A percentile compares a stretch with the other conserved stretches of the same genome.
Evolutionary conservation across 1,140 invertebrate genomes (phyloP).

Genomic region (Drosophila kurseongensis): DNA sequence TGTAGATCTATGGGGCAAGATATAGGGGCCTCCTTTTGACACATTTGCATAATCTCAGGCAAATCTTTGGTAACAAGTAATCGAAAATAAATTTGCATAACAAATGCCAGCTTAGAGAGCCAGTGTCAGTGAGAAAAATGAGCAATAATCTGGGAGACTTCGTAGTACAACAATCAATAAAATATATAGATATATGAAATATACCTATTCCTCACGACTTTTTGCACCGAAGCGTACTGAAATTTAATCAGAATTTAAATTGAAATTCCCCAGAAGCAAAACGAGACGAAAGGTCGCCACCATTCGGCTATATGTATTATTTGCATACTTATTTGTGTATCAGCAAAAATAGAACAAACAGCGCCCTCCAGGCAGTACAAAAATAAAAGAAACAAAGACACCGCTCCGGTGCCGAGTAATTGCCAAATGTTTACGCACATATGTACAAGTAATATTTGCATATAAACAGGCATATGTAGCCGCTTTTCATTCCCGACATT

Average conservation of each 20-base stretch:
- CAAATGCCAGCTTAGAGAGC: conserved; percentile 60
- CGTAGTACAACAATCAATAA: conserved; percentile 30
- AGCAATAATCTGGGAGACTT: conserved; percentile 52
- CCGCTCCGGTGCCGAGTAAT: conserved; percentile 56
- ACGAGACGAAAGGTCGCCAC: conserved; percentile 26
- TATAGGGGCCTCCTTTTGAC: conserved; percentile 38
- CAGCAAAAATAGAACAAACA: conserved; percentile 75
- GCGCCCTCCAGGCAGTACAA: conserved; percentile 12
- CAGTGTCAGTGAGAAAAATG: conserved; percentile 38
- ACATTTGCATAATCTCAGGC: conserved; percentile 78
- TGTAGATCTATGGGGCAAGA: conserved; percentile 42
- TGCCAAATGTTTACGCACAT: conserved; percentile 81
- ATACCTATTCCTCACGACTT: conserved; percentile 33
- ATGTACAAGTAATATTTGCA: conserved; percentile 76
- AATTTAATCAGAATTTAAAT: conserved; percentile 82
- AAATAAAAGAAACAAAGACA: conserved; percentile 42
- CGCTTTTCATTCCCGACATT: conserved; percentile 67
- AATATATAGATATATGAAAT: conserved; percentile 35
- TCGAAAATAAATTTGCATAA: conserved; percentile 84
- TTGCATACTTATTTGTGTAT: conserved; percentile 53
- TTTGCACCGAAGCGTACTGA: conserved; percentile 59
- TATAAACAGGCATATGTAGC: conserved; percentile 79
- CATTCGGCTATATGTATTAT: conserved; percentile 21
- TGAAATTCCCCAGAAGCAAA: conserved; percentile 62
- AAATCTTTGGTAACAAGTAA: conserved; percentile 83